phyloP scores from a whole-genome alignment of 2,888 invertebrate genomes.

The Apamea sordens region DNA sequence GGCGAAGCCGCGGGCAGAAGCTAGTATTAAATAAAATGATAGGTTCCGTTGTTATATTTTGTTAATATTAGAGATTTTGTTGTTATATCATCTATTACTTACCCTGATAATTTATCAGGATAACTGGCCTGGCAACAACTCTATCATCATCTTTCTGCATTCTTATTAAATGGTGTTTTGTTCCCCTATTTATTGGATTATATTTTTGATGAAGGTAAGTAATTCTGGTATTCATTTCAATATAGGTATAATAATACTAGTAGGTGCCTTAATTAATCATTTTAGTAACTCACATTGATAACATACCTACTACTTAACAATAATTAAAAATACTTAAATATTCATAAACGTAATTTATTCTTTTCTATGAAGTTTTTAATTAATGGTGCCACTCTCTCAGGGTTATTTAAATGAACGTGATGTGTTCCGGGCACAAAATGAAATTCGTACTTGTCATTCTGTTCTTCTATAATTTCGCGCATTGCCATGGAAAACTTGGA shows the following conservation, averaged over 20 bases:
- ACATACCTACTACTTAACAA: neutral
- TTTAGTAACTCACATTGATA: constrained; percentile 7
- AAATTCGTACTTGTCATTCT: constrained; percentile 89
- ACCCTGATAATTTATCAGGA: neutral
- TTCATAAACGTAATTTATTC: constrained; percentile 73
- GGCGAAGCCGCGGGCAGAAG: too few species aligned
- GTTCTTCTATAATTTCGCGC: constrained; percentile 88
- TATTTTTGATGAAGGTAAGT: neutral
- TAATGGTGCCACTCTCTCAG: constrained; percentile 89
- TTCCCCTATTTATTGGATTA: neutral
- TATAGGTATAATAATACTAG: neutral
- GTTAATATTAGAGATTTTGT: too few species aligned
- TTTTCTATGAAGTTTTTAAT: constrained; percentile 90
- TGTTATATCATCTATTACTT: too few species aligned
- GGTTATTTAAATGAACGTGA: constrained; percentile 93
- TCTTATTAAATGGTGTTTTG: neutral
- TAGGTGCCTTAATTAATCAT: neutral
- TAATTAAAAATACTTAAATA: neutral
- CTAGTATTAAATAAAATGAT: too few species aligned
- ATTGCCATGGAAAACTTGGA: constrained; percentile 90
- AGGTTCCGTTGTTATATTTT: too few species aligned
- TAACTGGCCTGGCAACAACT: neutral
- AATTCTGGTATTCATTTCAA: neutral
- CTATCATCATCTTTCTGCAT: neutral
- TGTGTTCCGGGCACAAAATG: constrained; percentile 92